Conservation (phyloP, 2,888 invertebrate species). For the Lasioglossum marginatum region DNA sequence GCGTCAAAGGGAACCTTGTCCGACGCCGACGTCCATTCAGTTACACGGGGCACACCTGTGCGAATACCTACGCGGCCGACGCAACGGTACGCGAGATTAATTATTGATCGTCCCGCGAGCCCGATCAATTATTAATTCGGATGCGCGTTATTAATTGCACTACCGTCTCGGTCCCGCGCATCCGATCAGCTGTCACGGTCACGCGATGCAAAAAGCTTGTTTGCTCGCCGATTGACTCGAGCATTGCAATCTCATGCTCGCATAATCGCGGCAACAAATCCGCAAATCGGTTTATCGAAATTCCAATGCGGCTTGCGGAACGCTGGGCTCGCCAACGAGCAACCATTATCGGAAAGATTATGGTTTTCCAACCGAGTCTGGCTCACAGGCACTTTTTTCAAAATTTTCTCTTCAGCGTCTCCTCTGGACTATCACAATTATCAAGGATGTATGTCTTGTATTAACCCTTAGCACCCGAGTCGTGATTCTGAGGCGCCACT, state of each 20-base stretch:
- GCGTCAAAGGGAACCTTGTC: not conserved
- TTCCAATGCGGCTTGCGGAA: not conserved
- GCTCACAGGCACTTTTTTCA: not conserved
- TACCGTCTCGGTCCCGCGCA: conserved; percentile 20
- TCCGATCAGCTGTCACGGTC: conserved; percentile 6
- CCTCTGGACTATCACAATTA: not conserved
- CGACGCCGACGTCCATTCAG: conserved; percentile 2
- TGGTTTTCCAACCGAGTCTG: not conserved
- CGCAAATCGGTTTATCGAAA: conserved; percentile 2
- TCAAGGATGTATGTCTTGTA: not conserved
- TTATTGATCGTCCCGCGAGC: conserved; percentile 49
- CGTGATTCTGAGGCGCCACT: too few species aligned
- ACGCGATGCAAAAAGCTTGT: not conserved
- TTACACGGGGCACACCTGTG: conserved; percentile 24
- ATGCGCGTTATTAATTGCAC: conserved; percentile 60
- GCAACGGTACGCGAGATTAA: conserved; percentile 56
- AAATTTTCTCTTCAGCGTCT: not conserved
- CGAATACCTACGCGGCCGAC: conserved; percentile 38
- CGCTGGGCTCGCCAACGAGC: not conserved
- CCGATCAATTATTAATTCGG: conserved; percentile 52
- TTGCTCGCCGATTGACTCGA: not conserved
- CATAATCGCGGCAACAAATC: conserved; percentile 5
- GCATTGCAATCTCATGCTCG: not conserved
- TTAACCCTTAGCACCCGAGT: not conserved
- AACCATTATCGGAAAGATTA: conserved; percentile 1